phyloP scores from a whole-genome alignment of 2,888 invertebrate genomes.

The Napeogenes inachia region DNA sequence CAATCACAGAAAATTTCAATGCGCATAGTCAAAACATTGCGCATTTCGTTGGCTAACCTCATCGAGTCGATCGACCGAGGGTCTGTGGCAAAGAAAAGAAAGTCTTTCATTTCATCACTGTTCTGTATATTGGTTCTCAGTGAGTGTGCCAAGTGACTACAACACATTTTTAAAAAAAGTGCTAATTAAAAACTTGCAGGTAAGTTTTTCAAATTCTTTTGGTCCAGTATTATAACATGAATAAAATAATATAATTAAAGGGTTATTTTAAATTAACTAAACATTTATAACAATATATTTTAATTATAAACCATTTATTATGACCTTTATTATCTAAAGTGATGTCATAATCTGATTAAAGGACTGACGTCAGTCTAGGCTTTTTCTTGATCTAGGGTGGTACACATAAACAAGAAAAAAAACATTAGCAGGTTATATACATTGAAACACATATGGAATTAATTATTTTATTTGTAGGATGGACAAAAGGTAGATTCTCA shows the following conservation, averaged over 20 bases:
- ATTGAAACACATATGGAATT: too few species aligned
- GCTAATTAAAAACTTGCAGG: constrained; percentile 57
- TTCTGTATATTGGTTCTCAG: constrained; percentile 71
- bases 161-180: constrained; percentile 51
- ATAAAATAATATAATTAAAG: constrained; percentile 13
- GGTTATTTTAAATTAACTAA: constrained; percentile 2
- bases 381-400: background rate
- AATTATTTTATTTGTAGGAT: too few species aligned
- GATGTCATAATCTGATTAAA: constrained; percentile 50
- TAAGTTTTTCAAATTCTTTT: constrained; percentile 40
- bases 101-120: constrained; percentile 55
- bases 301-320: background rate
- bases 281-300: too few species aligned
- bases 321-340: constrained; percentile 21
- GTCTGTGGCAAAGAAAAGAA: constrained; percentile 39
- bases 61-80: constrained; percentile 67
- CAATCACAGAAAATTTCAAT: constrained; percentile 59
- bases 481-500: too few species aligned
- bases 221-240: constrained; percentile 14
- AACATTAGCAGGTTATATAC: too few species aligned
- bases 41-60: constrained; percentile 68
- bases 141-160: constrained; percentile 64
- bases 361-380: constrained; percentile 25
- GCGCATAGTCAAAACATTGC: constrained; percentile 77
- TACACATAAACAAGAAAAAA: background rate